Conservation (phyloP, 2,888 invertebrate species). For the Mimas tiliae region DNA sequence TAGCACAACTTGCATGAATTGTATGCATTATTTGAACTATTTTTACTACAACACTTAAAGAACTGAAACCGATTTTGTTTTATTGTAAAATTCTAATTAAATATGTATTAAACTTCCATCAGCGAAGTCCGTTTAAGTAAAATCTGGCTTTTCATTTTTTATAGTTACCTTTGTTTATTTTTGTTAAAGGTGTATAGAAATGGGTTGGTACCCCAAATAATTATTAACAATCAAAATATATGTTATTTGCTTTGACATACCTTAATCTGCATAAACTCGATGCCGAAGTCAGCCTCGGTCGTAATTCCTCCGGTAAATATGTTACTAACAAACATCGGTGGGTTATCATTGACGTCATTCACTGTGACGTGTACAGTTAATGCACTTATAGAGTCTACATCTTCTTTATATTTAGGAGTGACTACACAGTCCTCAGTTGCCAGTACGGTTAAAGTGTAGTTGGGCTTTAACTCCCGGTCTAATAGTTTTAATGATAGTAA, state of each 20-base stretch:
- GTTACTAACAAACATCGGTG: conserved; percentile 91
- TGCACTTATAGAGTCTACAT: conserved; percentile 88
- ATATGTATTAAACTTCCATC: no score
- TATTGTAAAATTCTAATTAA: no score
- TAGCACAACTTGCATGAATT: no score
- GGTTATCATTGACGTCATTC: conserved; percentile 95
- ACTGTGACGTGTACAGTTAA: conserved; percentile 89
- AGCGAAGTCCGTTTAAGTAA: no score
- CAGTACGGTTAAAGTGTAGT: conserved; percentile 89
- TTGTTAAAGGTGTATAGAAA: no score
- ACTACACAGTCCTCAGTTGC: conserved; percentile 93
- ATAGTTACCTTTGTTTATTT: no score
- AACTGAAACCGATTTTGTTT: no score
- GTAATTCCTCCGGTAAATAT: conserved; percentile 97
- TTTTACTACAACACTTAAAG: no score
- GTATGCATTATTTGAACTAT: no score
- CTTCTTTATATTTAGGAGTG: conserved; percentile 82
- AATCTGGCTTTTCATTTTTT: no score
- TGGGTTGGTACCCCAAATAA: no score
- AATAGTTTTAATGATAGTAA: conserved; percentile 81
- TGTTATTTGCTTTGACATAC: conserved; percentile 64
- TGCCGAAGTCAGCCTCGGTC: conserved; percentile 96
- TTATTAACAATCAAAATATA: neutral
- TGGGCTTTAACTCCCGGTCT: conserved; percentile 89
- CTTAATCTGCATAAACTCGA: conserved; percentile 93